phyloP scores from a whole-genome alignment of 2,797 vertebrate genomes.

The Heterohyrax brucei region DNA sequence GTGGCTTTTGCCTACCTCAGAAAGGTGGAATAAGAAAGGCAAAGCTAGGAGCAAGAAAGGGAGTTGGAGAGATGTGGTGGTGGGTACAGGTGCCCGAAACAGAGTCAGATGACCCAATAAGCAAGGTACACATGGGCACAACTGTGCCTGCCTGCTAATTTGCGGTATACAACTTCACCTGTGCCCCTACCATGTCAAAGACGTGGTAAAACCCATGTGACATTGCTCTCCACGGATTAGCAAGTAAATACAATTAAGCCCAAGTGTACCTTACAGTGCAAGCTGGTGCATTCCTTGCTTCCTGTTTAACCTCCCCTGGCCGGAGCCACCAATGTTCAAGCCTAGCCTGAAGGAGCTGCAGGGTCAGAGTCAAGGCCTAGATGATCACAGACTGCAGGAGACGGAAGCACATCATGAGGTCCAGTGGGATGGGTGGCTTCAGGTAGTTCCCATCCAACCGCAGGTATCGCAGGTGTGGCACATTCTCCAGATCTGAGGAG shows the following conservation, averaged over 20 bases:
- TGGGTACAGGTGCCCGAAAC: constrained; percentile 37
- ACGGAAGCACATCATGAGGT: constrained; percentile 98
- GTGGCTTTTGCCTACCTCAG: constrained; percentile 23
- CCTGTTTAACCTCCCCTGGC: background rate
- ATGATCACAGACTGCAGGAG: constrained; percentile 96
- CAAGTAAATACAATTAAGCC: too few species aligned
- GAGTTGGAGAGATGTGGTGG: background rate
- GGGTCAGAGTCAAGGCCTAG: constrained; percentile 87
- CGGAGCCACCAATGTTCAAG: constrained; percentile 67
- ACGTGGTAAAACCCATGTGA: too few species aligned
- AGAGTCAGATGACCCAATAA: background rate
- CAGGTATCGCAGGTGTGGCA: constrained; percentile 96
- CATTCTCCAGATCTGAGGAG: constrained; percentile 88
- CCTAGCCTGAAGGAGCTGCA: constrained; percentile 28
- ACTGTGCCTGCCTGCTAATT: too few species aligned
- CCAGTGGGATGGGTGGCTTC: constrained; percentile 95
- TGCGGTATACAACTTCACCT: too few species aligned
- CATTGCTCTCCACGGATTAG: too few species aligned
- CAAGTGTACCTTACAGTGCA: too few species aligned
- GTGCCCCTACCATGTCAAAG: too few species aligned
- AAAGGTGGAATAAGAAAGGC: constrained; percentile 17
- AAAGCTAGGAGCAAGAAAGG: constrained; percentile 23
- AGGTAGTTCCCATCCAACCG: constrained; percentile 97
- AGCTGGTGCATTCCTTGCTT: too few species aligned
- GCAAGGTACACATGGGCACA: too few species aligned